phyloP scores from a whole-genome alignment of 2,113 vertebrate genomes.

The Heteronetta atricapilla region DNA sequence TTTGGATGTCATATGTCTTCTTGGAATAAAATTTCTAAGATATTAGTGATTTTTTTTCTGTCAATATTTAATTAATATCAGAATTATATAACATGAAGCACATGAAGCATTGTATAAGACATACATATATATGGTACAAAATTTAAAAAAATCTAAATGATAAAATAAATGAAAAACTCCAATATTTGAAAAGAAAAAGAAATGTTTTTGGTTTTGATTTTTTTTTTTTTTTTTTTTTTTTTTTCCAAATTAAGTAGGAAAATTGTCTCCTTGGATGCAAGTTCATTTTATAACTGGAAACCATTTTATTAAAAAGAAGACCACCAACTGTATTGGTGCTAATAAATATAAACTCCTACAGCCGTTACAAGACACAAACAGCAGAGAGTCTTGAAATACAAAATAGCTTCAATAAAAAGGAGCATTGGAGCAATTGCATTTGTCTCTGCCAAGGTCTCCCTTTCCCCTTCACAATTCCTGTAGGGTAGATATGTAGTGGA shows the following conservation, averaged over 20 bases:
- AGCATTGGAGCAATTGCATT: not conserved
- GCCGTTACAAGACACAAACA: not conserved
- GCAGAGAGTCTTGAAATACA: not conserved
- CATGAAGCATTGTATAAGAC: not conserved
- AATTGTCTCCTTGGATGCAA: not conserved
- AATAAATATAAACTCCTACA: slow-evolving; percentile 26
- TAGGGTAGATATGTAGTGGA: not conserved
- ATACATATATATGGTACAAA: not conserved
- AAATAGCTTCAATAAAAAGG: slow-evolving; percentile 20
- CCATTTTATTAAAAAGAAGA: not conserved
- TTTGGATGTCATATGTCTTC: not conserved
- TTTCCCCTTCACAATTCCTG: not conserved
- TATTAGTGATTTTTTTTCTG: not conserved
- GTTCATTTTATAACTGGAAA: not conserved
- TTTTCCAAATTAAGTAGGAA: not conserved
- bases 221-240: not conserved
- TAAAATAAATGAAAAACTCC: not conserved
- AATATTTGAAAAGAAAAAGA: not conserved
- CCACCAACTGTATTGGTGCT: not conserved
- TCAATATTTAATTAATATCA: not conserved
- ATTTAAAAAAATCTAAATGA: not conserved
- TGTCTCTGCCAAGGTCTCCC: not conserved
- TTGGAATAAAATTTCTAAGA: not conserved
- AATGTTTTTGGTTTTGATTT: not conserved
- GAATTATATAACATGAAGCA: not conserved